Evolutionary conservation across 1,140 invertebrate genomes (phyloP).

Genomic region (Aphidius gifuensis): DNA sequence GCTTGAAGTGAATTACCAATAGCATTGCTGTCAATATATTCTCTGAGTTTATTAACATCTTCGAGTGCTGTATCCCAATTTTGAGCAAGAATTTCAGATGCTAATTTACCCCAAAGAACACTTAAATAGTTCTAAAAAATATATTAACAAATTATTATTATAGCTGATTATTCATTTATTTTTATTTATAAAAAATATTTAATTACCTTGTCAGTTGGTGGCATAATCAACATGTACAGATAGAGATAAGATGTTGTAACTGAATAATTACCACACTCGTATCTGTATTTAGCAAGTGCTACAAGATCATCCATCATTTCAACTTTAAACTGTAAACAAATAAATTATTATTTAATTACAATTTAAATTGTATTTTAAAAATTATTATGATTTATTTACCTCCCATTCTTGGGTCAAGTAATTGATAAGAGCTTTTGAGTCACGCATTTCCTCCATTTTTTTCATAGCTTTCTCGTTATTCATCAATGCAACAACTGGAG

Average conservation of each 20-base stretch:
- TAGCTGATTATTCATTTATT: slow-evolving; percentile 1
- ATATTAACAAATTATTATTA: background rate
- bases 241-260: slow-evolving; percentile 92
- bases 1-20: slow-evolving; percentile 80
- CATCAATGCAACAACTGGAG: slow-evolving; percentile 81
- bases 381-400: slow-evolving; percentile 27
- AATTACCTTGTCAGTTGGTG: slow-evolving; percentile 82
- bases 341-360: background rate
- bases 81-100: slow-evolving; percentile 95
- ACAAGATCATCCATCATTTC: slow-evolving; percentile 95
- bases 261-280: slow-evolving; percentile 97
- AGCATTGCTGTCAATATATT: slow-evolving; percentile 91
- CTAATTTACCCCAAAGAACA: slow-evolving; percentile 96
- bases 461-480: slow-evolving; percentile 85
- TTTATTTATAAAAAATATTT: background rate
- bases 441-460: slow-evolving; percentile 88
- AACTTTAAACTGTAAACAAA: slow-evolving; percentile 73
- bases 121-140: slow-evolving; percentile 84
- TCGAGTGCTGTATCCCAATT: slow-evolving; percentile 97
- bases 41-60: slow-evolving; percentile 91
- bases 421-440: slow-evolving; percentile 89
- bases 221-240: slow-evolving; percentile 91
- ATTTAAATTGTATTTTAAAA: background rate
- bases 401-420: slow-evolving; percentile 68
- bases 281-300: slow-evolving; percentile 93